Evolutionary conservation across 2,797 vertebrate species (phyloP).

Genomic region (Sebastes goodei): DNA sequence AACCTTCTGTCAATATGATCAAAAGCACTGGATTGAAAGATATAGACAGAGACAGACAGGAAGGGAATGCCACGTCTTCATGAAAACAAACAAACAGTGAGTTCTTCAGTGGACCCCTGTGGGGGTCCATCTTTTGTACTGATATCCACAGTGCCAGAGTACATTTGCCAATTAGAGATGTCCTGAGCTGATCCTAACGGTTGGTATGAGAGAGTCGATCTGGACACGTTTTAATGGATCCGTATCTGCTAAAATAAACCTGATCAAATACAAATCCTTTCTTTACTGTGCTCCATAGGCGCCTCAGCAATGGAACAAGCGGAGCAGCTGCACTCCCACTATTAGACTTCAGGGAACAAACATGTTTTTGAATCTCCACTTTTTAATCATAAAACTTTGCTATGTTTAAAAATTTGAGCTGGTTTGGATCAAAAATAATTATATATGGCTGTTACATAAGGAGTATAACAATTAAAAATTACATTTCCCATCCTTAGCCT

Average conservation of each 20-base stretch:
- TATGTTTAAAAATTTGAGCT: not conserved
- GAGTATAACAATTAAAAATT: not conserved
- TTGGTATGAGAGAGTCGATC: not conserved
- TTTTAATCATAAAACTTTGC: not conserved
- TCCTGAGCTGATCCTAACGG: not conserved
- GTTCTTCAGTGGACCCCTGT: not conserved
- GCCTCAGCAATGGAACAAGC: not conserved
- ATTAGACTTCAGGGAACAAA: not conserved
- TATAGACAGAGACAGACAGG: not conserved
- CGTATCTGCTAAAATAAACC: not conserved
- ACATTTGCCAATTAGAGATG: not conserved
- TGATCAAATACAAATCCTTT: not conserved
- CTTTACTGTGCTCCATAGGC: not conserved
- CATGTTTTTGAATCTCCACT: not conserved
- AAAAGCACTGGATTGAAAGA: constrained; percentile 7
- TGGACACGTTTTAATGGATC: not conserved
- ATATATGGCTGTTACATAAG: not conserved
- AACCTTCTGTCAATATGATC: constrained; percentile 4
- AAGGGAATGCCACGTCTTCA: not conserved
- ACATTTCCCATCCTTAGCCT: not conserved
- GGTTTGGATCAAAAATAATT: not conserved
- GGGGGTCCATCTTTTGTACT: not conserved
- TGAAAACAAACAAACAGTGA: not conserved
- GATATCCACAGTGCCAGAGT: not conserved
- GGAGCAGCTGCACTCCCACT: not conserved